Evolutionary conservation across 2,888 invertebrate genomes (phyloP), one percentile per base, ranked within the genome.

Genomic region (Aporophyla nigra): DNA sequence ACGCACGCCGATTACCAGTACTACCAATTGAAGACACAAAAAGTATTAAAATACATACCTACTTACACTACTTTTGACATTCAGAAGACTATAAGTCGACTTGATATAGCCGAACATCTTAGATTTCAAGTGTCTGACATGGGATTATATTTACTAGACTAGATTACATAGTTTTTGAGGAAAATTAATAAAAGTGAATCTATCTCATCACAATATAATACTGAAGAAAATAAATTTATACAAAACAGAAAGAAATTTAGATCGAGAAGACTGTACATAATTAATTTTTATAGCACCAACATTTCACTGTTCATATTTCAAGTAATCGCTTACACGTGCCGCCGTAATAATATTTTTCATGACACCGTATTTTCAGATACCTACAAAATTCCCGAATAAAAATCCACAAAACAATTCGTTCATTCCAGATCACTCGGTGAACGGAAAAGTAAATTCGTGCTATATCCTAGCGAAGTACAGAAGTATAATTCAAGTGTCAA

Each of bases 401-500:
- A 74, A 62, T 67, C 33, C 49, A 56, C 51, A 33, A 67, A 66
- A 78, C 59, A 84, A 72, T 66, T 66, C 62, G 40, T 72, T 46
- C n/a, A 65, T 40, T 46, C 33, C 43, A 33, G 33, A 51, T 54
- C 83, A n/a, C 14, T 27, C 66, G 10, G 58, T 51, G 40, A 67
- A 56, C 43, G 75, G 74, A 76, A 72, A 84, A n/a, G 27, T 59
- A 71, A 62, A 78, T n/a, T 56, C 33, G 62, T 61, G 54, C 27
- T 63, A 67, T 74, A 78, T 63, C 51, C 53, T 68, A 49, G 46
- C n/a, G 53, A 71, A 76, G 71, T 53, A 68, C 71, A 73, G 59
- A 68, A 76, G 71, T 78, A 76, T 79, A 77, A 86, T 80, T 83
- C 68, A 65, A 72, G 58, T 83, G 86, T 86, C 86, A 86, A 87